Evolutionary conservation across 92 coral and sea anemone species (phyloP).

Genomic region (Epizoanthus fatuus): DNA sequence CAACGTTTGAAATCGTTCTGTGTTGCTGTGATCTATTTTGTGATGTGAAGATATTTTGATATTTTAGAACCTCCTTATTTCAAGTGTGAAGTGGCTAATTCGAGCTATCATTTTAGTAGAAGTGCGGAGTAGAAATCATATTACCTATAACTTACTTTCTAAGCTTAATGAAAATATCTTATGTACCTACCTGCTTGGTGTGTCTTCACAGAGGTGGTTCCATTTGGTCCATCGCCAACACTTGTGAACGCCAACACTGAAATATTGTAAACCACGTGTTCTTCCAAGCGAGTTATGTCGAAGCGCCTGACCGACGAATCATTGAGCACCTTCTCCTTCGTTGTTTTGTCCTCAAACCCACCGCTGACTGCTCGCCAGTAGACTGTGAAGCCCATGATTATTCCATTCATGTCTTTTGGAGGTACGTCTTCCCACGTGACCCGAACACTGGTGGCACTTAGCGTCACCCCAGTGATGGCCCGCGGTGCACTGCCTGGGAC

Average conservation of each 20-base stretch:
- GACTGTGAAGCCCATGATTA: constrained; percentile 1
- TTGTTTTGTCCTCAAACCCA: background rate
- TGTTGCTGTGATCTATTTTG: no score
- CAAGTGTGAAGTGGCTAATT: no score
- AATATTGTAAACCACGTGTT: constrained; percentile 20
- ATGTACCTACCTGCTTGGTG: constrained; percentile 10
- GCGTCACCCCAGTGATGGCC: background rate
- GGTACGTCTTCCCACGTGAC: constrained; percentile 2
- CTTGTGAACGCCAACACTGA: constrained; percentile 12
- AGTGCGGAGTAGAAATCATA: no score
- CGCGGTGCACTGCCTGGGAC: background rate
- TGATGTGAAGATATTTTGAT: no score
- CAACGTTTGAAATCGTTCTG: no score
- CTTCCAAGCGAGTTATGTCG: constrained; percentile 1
- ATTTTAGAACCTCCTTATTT: no score
- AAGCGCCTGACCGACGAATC: background rate
- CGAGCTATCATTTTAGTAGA: no score
- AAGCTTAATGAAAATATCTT: no score
- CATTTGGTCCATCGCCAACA: constrained; percentile 25
- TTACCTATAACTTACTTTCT: no score
- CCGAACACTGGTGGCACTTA: constrained; percentile 14
- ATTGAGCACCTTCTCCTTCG: background rate
- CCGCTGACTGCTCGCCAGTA: constrained; percentile 26
- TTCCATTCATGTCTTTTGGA: background rate
- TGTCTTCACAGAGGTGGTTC: constrained; percentile 4